Base-by-base conservation (phyloP, 2,797 vertebrate species). In the Peromyscus aztecus region DNA sequence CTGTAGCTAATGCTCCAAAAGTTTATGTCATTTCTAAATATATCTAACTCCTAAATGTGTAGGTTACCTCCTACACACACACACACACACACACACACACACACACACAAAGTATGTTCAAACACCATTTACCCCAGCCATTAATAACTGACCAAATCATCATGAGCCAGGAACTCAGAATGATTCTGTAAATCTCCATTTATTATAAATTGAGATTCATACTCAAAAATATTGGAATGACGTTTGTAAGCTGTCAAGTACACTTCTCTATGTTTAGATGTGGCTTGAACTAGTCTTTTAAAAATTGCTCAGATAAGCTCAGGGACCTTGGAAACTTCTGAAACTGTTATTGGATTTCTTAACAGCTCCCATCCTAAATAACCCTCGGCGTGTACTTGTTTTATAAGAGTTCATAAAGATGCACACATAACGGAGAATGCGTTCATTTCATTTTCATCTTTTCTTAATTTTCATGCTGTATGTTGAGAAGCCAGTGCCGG, bases 21-120 rank as follows among this genome's bases (percentile, higher is more conserved):
- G 57, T 59, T 89, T 37, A 10, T 93, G 34, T 49, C 49, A 49
- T 96, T 82, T 96, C 89, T 97, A 91, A 96, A 76, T 90, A 84
- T 34, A 89, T 95, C 37, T 34, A 69, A 77, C 69, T 21, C 83
- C 67, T 73, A 40, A 57, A 65, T 49, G 21, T 14, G 24, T 29
- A 77, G 49, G 57, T 37, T 21, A 63, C 67, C 23, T 17, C 49
- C 63, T 65, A 7, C 31, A 46, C 3, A 49, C 71, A 65, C 4
- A 31, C 31, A 43, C 4, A 46, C 71, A 63, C 8, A 43, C 8
- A 73, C 40, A 65, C 31, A 43, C 4, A 46, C 71, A 63, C 8
- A 43, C 8, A 73, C 9, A 43, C 9, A 73, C 40, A 59, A 6
- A 40, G n/a, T 71, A 59, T 34, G 57, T 27, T n/a, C 31, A 27